These are phyloP conservation scores for Drosophila suboccidentalis DNA, from an alignment of 2,888 invertebrate species.

Conservation along the genomic window DNA sequence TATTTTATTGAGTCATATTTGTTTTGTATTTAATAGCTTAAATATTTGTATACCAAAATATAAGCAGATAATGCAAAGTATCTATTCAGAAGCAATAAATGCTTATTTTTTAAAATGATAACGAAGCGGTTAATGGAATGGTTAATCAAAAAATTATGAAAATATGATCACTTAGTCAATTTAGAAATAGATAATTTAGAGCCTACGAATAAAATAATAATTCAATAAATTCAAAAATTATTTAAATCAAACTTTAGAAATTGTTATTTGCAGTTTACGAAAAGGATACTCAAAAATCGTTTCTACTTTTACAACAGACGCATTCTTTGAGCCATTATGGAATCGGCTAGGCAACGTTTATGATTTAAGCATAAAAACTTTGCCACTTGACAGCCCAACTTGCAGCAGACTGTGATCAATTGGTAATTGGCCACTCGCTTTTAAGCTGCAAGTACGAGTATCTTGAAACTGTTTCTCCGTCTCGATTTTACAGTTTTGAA, in stretches of 20 bases:
- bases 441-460: conserved; percentile 18
- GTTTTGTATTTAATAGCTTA: not conserved
- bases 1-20: not conserved
- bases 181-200: not conserved
- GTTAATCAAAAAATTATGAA: not conserved
- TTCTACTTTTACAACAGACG: too few species aligned
- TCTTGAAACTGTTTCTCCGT: conserved; percentile 19
- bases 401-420: conserved; percentile 35
- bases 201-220: not conserved
- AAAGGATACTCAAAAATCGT: not conserved
- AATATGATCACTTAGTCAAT: not conserved
- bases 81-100: not conserved
- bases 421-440: conserved; percentile 23
- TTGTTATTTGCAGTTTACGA: not conserved
- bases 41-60: not conserved
- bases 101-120: not conserved
- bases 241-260: too few species aligned
- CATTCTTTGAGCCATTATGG: not conserved
- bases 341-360: conserved; percentile 34
- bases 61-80: not conserved
- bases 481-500: conserved; percentile 8
- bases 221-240: not conserved
- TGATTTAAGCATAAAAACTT: conserved; percentile 19
- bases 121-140: conserved; percentile 1
- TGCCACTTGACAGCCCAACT: conserved; percentile 8